Evolutionary conservation across 2,797 vertebrate genomes (phyloP).

Genomic region (Ctenosaura bakeri): DNA sequence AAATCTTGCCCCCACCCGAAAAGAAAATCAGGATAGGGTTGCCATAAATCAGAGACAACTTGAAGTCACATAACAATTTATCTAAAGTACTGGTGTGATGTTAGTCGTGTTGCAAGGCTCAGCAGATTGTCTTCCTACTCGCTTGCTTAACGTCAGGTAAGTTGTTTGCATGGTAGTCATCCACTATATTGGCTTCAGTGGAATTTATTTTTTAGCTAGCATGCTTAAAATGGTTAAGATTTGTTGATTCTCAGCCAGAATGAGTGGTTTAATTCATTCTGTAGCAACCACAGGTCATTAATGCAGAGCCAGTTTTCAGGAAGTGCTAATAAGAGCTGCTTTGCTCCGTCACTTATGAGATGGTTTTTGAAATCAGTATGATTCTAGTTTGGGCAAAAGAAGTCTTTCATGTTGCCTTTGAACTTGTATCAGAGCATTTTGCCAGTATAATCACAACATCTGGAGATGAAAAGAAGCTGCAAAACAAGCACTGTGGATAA

Average conservation of each 20-base stretch:
- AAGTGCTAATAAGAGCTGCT: neutral
- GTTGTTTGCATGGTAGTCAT: neutral
- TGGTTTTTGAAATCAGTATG: fast-evolving
- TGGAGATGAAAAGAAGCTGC: conserved; percentile 37
- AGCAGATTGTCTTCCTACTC: fast-evolving
- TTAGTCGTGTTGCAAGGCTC: neutral
- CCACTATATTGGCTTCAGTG: conserved; percentile 3
- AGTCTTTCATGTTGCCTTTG: neutral
- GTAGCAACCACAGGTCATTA: conserved; percentile 17
- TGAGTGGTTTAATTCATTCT: fast-evolving
- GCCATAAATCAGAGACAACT: too few species aligned
- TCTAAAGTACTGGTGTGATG: too few species aligned
- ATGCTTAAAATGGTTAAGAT: conserved; percentile 1
- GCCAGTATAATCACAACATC: neutral
- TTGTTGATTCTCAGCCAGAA: conserved; percentile 2
- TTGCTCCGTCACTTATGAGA: neutral
- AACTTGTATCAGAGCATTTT: neutral
- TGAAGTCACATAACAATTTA: too few species aligned
- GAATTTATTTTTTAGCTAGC: conserved; percentile 12
- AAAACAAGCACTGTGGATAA: neutral
- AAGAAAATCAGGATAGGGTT: too few species aligned
- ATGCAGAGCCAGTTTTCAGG: conserved; percentile 35
- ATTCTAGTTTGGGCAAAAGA: neutral
- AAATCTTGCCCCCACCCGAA: too few species aligned
- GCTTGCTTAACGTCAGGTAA: neutral